Base-by-base conservation (phyloP, 1,140 invertebrate species). In the Gonatopus flavifemur region DNA sequence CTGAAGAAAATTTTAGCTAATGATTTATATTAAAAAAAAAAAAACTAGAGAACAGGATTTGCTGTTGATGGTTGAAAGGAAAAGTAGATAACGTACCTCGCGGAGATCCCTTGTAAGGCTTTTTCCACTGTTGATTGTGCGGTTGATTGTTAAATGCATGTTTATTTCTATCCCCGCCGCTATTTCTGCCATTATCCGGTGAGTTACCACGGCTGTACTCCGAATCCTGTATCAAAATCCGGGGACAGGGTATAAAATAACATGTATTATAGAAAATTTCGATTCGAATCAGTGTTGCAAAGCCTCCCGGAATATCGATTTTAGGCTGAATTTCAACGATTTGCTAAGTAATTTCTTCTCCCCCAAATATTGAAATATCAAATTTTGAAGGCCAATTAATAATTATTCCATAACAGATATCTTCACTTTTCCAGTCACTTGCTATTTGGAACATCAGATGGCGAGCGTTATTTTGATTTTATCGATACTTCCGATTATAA, bases 191-290 rank as follows among this genome's bases (percentile, higher is more conserved):
- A 38, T 64, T 73, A 21, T 78, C 77, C 7, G 76, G 74, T 30
- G 75, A 78, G 62, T 78, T 76, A 37, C 76, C 77, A 48, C 75
- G 71, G 60, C 77, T 80, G 61, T 75, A 77, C 62, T 79, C 77
- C 3, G 77, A 80, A 54, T 80, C 78, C 78, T 80, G 35, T 54
- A 48, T 52, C 7, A 55, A 21, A 57, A 54, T 48, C 21, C n/a
- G n/a, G n/a, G n/a, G n/a, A n/a, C n/a, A n/a, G n/a, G n/a, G n/a
- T n/a, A n/a, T n/a, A n/a, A 30, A 41, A 42, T 40, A 32, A 25
- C 35, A 0, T 43, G 49, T 22, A 21, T 13, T 31, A 6, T 30
- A 4, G n/a, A 25, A 0, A 7, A 18, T 16, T 6, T 18, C 19
- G 10, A 36, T 36, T 12, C 6, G 25, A 28, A 28, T 7, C 6